Conservation (phyloP, 2,113 vertebrate species). For the Xiphophorus couchianus region DNA sequence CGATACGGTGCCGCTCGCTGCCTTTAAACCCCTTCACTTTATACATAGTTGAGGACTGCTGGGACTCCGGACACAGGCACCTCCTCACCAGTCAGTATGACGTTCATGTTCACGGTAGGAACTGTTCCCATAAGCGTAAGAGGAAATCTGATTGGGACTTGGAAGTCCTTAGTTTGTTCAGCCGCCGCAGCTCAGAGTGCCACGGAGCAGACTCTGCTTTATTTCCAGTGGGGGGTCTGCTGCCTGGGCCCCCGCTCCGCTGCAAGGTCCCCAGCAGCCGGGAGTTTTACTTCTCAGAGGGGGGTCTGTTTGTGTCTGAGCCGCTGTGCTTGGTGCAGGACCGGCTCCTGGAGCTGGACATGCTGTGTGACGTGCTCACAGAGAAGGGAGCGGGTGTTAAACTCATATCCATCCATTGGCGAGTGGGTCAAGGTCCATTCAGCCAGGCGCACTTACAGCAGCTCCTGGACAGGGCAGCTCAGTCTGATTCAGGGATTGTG, state of each 20-base stretch:
- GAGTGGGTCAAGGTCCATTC: conserved; percentile 74
- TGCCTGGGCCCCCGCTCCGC: conserved; percentile 58
- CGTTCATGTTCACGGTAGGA: conserved; percentile 77
- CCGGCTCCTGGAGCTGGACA: conserved; percentile 61
- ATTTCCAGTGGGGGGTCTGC: conserved; percentile 68
- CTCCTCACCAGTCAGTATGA: conserved; percentile 76
- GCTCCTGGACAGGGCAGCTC: conserved; percentile 65
- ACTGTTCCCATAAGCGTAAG: conserved; percentile 69
- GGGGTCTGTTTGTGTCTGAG: conserved; percentile 75
- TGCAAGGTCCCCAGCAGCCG: conserved; percentile 69
- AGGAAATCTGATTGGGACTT: conserved; percentile 73
- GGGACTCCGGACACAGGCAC: conserved; percentile 64
- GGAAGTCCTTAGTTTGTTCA: conserved; percentile 74
- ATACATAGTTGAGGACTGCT: conserved; percentile 75
- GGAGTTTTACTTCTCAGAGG: conserved; percentile 71
- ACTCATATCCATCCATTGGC: conserved; percentile 71
- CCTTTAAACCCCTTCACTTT: conserved; percentile 77
- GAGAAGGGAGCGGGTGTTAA: conserved; percentile 13
- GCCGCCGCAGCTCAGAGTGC: conserved; percentile 56
- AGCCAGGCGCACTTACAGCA: conserved; percentile 63
- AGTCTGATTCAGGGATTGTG: conserved; percentile 56
- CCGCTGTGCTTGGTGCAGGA: conserved; percentile 75
- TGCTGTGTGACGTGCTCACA: conserved; percentile 70
- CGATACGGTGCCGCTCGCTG: conserved; percentile 65
- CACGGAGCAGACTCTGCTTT: conserved; percentile 59